These are phyloP conservation scores for Caenorhabditis brenneri DNA, from an alignment of 1,140 invertebrate species.

Conservation along the genomic window DNA sequence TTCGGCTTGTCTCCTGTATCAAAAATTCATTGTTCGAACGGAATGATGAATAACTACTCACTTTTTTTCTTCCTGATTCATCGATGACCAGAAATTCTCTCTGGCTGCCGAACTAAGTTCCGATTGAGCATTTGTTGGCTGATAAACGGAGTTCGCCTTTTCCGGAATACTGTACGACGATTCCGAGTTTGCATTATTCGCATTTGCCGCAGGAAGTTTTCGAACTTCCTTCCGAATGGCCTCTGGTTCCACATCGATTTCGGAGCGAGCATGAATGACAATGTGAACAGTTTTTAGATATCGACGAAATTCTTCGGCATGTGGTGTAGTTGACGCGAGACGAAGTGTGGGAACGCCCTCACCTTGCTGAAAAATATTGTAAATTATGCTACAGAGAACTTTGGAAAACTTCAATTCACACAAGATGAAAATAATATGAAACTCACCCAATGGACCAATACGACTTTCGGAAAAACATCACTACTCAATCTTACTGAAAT, in stretches of 20 bases:
- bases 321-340: conserved; percentile 15
- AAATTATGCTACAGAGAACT: neutral
- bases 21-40: neutral
- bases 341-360: conserved; percentile 9
- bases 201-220: neutral
- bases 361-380: conserved; percentile 16
- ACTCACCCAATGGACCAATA: conserved; percentile 28
- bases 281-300: conserved; percentile 34
- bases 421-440: neutral
- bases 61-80: conserved; percentile 25
- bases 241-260: conserved; percentile 31
- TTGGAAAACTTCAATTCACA: neutral
- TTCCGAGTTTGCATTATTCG: neutral
- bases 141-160: neutral
- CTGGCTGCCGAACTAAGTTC: neutral
- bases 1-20: neutral
- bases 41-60: neutral
- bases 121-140: neutral
- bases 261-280: neutral
- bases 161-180: neutral
- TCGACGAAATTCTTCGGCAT: conserved; percentile 3
- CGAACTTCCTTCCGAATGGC: conserved; percentile 23
- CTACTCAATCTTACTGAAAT: conserved; percentile 21
- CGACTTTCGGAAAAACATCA: conserved; percentile 30
- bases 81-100: neutral